Evolutionary conservation across 2,888 invertebrate species (phyloP).

Genomic region (Sphaerophoria rueppellii): DNA sequence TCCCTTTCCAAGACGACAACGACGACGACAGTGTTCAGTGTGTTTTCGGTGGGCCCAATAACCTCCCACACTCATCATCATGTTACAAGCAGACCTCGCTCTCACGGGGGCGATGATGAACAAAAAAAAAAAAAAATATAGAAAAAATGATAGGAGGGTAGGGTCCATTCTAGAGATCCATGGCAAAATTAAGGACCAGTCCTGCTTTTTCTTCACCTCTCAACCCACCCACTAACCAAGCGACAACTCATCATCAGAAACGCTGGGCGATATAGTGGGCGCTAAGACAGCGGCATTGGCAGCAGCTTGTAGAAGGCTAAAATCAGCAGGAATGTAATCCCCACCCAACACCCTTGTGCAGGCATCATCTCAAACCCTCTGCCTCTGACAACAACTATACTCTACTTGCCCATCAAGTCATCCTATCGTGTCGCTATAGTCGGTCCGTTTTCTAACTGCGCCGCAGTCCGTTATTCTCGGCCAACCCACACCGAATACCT

Average conservation of each 20-base stretch:
- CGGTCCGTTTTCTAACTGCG: constrained; percentile 68
- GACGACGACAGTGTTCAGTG: constrained; percentile 30
- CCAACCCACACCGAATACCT: constrained; percentile 64
- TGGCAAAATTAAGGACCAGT: constrained; percentile 68
- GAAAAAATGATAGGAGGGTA: constrained; percentile 48
- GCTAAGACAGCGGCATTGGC: constrained; percentile 70
- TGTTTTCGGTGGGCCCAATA: constrained; percentile 2
- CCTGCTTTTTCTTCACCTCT: background rate
- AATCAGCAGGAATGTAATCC: constrained; percentile 67
- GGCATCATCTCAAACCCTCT: background rate
- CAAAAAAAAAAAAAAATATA: constrained; percentile 49
- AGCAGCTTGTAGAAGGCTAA: constrained; percentile 74
- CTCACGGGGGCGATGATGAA: constrained; percentile 60
- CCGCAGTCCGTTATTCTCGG: constrained; percentile 39
- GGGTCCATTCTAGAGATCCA: constrained; percentile 41
- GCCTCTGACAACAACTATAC: background rate
- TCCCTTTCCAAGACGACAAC: constrained; percentile 20
- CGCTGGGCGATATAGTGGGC: constrained; percentile 75
- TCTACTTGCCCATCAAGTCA: constrained; percentile 33
- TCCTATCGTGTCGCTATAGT: constrained; percentile 64
- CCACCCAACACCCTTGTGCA: constrained; percentile 19
- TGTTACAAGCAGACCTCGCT: constrained; percentile 38
- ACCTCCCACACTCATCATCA: constrained; percentile 13
- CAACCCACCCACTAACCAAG: constrained; percentile 39
- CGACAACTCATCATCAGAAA: constrained; percentile 72